Conservation (phyloP, 2,113 vertebrate species). For the Saimiri boliviensis region DNA sequence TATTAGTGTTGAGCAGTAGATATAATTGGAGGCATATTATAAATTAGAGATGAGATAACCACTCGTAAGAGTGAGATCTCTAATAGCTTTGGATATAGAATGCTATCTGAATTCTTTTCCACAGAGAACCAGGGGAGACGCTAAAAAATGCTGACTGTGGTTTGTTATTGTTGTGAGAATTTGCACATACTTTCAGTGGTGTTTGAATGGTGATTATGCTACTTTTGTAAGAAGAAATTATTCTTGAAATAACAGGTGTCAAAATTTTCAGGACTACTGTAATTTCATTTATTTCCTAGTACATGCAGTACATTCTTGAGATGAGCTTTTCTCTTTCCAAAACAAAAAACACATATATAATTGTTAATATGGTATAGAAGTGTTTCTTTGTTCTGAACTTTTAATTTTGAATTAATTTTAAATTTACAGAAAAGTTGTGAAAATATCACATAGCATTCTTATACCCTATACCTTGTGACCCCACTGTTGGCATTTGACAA, state of each 20-base stretch:
- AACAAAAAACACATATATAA: neutral
- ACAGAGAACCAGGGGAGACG: neutral
- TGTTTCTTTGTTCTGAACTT: conserved; percentile 31
- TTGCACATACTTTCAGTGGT: neutral
- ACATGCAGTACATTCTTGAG: neutral
- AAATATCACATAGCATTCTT: neutral
- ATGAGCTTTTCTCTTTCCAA: neutral
- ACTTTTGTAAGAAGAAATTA: neutral
- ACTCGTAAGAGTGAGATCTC: neutral
- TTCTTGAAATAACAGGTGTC: neutral
- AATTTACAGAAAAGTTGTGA: neutral
- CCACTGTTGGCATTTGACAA: neutral
- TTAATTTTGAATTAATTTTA: neutral
- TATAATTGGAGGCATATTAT: conserved; percentile 45
- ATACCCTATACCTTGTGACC: neutral
- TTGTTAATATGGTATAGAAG: neutral
- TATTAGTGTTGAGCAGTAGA: conserved; percentile 35
- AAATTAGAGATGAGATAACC: conserved; percentile 50
- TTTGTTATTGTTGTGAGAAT: neutral
- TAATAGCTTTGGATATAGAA: neutral
- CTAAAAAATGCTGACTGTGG: neutral
- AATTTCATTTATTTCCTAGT: neutral
- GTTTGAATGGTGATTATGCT: neutral
- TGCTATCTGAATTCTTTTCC: conserved; percentile 13
- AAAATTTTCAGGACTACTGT: neutral